A percentile compares a stretch with the other conserved stretches of the same genome.
These are phyloP conservation scores for Acholoe squamosa DNA, from an alignment of 2,888 invertebrate genomes.

Conservation along the genomic window DNA sequence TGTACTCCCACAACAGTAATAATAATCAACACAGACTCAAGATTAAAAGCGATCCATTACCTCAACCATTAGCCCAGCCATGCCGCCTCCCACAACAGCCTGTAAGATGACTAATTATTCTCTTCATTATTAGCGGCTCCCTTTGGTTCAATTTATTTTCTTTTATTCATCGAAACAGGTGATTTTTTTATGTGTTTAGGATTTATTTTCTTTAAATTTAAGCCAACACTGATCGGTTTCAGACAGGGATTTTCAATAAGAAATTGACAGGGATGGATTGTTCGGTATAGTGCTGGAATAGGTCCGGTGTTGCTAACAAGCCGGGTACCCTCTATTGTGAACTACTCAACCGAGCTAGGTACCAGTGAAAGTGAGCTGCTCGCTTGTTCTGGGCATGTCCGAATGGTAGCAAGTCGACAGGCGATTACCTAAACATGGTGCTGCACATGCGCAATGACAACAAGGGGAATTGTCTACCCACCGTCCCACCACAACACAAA, in stretches of 20 bases:
- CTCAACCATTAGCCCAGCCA: not conserved
- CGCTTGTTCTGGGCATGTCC: not conserved
- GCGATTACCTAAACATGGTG: not conserved
- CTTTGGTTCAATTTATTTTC: not conserved
- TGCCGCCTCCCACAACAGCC: not conserved
- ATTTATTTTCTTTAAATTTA: too few relatives aligned
- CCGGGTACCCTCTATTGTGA: too few relatives aligned
- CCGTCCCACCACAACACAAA: not conserved
- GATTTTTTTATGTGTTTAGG: too few relatives aligned
- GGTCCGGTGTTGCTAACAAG: too few relatives aligned
- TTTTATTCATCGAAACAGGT: not conserved
- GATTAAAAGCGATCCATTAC: constrained; percentile 24
- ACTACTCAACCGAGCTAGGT: too few relatives aligned
- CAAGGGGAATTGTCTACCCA: not conserved
- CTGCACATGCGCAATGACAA: not conserved
- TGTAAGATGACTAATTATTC: constrained; percentile 31
- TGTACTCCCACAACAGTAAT: not conserved
- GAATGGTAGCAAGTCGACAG: not conserved
- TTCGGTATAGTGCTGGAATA: not conserved
- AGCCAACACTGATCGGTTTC: not conserved
- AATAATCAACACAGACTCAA: constrained; percentile 1
- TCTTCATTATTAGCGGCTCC: constrained; percentile 31
- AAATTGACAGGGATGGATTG: constrained; percentile 9
- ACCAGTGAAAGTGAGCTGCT: too few relatives aligned
- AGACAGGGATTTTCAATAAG: constrained; percentile 18